Evolutionary conservation across 2,797 vertebrate genomes (phyloP).

Genomic region (Cetoscarus ocellatus): DNA sequence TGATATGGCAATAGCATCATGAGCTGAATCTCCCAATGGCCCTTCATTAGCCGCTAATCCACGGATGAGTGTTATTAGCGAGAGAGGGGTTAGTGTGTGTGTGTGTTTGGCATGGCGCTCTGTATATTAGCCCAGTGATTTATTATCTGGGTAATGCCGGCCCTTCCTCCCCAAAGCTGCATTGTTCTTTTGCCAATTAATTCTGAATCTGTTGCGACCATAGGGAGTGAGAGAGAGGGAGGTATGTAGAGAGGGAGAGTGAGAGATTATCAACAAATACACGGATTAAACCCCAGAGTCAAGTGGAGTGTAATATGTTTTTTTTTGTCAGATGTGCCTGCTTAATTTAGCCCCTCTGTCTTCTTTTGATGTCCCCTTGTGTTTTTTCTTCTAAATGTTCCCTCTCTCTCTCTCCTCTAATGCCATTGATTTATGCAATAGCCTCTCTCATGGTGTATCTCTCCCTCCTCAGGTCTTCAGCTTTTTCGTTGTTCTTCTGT

Average conservation of each 20-base stretch:
- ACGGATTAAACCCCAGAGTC: constrained; percentile 45
- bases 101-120: constrained; percentile 57
- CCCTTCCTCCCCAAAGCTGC: constrained; percentile 70
- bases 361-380: constrained; percentile 58
- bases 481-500: constrained; percentile 51
- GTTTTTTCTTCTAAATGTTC: constrained; percentile 32
- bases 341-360: constrained; percentile 54
- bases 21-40: constrained; percentile 60
- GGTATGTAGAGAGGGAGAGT: not conserved
- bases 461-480: constrained; percentile 37
- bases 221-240: constrained; percentile 30
- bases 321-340: constrained; percentile 31
- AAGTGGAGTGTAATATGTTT: constrained; percentile 24
- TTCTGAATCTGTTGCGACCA: constrained; percentile 70
- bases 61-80: constrained; percentile 75
- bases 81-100: constrained; percentile 30
- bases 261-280: constrained; percentile 45
- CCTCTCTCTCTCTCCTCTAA: constrained; percentile 34
- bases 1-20: constrained; percentile 52
- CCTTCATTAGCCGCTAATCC: constrained; percentile 79
- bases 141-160: constrained; percentile 73
- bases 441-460: constrained; percentile 24
- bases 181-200: constrained; percentile 81
- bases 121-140: constrained; percentile 76
- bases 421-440: constrained; percentile 68